These are phyloP conservation scores for Ploceus nigricollis DNA, from an alignment of 2,113 vertebrate genomes.

Conservation along the genomic window DNA sequence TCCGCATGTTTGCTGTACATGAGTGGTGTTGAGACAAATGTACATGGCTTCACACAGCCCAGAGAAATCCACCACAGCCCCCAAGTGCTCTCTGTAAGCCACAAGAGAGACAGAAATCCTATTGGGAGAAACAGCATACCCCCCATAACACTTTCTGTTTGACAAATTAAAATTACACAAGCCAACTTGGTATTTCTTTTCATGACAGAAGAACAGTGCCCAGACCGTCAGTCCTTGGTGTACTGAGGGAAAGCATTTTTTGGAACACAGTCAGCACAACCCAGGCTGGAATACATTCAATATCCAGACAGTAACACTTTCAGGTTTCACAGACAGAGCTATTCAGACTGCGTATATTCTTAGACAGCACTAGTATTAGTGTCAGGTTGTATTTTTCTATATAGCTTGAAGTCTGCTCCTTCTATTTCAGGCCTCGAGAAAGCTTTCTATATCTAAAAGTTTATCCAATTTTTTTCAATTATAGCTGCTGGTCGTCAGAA, in stretches of 20 bases:
- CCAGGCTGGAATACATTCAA: neutral
- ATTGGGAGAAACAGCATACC: fast-evolving
- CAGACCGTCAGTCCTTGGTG: neutral
- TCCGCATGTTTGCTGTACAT: fast-evolving
- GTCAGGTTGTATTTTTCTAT: neutral
- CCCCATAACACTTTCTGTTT: neutral
- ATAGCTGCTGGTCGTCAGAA: neutral
- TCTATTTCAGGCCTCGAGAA: neutral
- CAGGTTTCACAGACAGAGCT: neutral
- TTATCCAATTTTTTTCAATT: neutral
- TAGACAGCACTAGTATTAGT: neutral
- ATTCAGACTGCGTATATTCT: neutral
- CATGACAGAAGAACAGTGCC: neutral
- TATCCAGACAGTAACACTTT: neutral
- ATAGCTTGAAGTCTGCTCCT: neutral
- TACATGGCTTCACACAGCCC: fast-evolving
- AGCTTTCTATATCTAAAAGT: neutral
- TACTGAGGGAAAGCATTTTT: neutral
- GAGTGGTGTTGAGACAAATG: fast-evolving
- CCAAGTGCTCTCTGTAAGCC: fast-evolving
- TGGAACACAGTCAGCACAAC: neutral
- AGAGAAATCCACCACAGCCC: neutral
- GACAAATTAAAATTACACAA: neutral
- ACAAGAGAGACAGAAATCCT: neutral
- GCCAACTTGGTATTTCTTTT: neutral